These are phyloP conservation scores for Rana temporaria DNA, from an alignment of 2,113 vertebrate genomes.

Conservation along the genomic window DNA sequence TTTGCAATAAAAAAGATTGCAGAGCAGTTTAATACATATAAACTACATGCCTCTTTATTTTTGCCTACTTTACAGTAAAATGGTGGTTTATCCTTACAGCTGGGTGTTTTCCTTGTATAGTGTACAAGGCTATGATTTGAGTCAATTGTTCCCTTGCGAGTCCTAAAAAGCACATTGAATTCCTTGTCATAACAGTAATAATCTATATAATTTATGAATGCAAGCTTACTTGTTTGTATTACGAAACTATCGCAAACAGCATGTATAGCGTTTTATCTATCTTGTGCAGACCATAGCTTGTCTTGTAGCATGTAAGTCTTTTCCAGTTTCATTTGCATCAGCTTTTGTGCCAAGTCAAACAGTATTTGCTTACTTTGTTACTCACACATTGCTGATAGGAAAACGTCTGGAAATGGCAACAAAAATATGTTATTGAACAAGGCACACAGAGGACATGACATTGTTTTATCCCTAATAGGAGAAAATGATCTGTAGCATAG, in stretches of 20 bases:
- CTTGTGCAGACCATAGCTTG: constrained; percentile 46
- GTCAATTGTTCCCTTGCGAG: neutral
- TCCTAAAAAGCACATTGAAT: neutral
- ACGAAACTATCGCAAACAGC: constrained; percentile 1
- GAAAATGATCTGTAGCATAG: neutral
- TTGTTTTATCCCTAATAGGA: neutral
- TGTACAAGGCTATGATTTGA: neutral
- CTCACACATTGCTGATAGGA: neutral
- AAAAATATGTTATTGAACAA: constrained; percentile 45
- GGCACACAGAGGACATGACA: constrained; percentile 31
- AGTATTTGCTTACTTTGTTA: constrained; percentile 41
- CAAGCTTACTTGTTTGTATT: constrained; percentile 12
- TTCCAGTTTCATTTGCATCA: constrained; percentile 38
- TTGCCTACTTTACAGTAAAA: neutral
- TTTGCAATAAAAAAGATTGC: no score
- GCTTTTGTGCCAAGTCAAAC: neutral
- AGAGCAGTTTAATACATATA: no score
- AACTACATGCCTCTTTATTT: no score
- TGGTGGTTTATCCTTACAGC: no score
- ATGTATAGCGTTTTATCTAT: constrained; percentile 46
- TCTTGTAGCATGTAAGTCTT: constrained; percentile 27
- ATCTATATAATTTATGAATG: neutral
- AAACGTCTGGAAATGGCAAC: constrained; percentile 12
- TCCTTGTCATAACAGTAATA: neutral
- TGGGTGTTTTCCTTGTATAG: neutral